Evolutionary conservation across 2,113 vertebrate species (phyloP), one percentile per base, ranked within the genome.

Genomic region (Solenodon paradoxus): DNA sequence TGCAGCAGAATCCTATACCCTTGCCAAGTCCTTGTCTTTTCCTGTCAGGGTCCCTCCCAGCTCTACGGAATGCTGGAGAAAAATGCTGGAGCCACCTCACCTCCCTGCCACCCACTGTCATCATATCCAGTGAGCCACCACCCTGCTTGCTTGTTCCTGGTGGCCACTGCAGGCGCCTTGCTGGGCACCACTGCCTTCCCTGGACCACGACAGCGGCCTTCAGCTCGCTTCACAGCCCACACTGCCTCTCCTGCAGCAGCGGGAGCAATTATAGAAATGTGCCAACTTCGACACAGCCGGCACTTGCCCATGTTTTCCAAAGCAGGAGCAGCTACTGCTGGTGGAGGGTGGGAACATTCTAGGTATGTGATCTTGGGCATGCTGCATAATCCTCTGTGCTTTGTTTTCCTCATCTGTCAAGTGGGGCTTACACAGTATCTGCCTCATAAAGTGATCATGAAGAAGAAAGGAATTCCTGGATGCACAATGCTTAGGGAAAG

Each of bases 401-500:
- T 89, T 13, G 3, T 80, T 47, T 86, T 92, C n/a, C 88, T 69
- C 79, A 72, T 30, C 57, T 77, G 55, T 86, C 42, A 96, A 96
- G 75, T 38, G 79, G 68, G 20, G 5, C 19, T 42, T 45, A 89
- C 83, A 28, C n/a, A 72, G 19, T 17, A 68, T 42, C n/a, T 32
- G 15, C 15, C 38, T 47, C 30, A 26, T 6, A 68, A 75, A 79
- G 77, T 40, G 35, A 61, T 7, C 30, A 9, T 19, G 26, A 93
- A 63, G n/a, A 47, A 35, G 53, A 88, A 45, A 80, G 17, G n/a
- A 59, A 28, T 40, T 45, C 35, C 24, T 1, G 4, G 0, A 20
- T 11, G 1, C 2, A 12, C 22, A 42, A 19, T 13, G 32, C 5
- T 9, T 40, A 90, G 53, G 59, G 24, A 85, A 40, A 42, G 9